Evolutionary conservation across 2,797 vertebrate genomes (phyloP).

Genomic region (Scarus forsteni): DNA sequence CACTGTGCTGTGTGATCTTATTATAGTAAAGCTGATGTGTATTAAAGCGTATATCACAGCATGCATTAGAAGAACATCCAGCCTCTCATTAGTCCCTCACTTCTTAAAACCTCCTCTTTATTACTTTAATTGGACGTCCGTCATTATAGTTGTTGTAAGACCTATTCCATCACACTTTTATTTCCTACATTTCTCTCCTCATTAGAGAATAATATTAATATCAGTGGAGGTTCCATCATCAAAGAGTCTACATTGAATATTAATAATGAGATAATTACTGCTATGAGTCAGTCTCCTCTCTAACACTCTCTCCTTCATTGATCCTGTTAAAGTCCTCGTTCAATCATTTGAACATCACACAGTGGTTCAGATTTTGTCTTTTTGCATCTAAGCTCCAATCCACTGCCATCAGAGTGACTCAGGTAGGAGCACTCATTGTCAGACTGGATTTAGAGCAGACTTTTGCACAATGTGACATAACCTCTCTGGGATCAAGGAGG

Average conservation of each 20-base stretch:
- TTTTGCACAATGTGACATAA: background rate
- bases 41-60: too few relatives aligned
- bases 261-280: constrained; percentile 58
- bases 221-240: constrained; percentile 45
- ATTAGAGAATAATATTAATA: constrained; percentile 42
- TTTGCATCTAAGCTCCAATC: too few relatives aligned
- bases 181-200: background rate
- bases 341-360: too few relatives aligned
- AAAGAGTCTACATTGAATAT: constrained; percentile 61
- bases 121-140: background rate
- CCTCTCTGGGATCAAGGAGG: background rate
- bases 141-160: constrained; percentile 9
- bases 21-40: too few relatives aligned
- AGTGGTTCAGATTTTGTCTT: too few relatives aligned
- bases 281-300: constrained; percentile 22
- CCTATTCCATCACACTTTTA: background rate
- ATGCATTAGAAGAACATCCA: too few relatives aligned
- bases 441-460: background rate
- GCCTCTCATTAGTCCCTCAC: too few relatives aligned
- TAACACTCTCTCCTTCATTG: background rate
- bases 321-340: too few relatives aligned
- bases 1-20: too few relatives aligned
- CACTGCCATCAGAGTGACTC: too few relatives aligned
- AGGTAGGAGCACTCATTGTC: background rate
- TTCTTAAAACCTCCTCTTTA: too few relatives aligned